These are phyloP conservation scores for Phataginus tetradactyla DNA, from an alignment of 2,797 vertebrate species.

Conservation along the genomic window DNA sequence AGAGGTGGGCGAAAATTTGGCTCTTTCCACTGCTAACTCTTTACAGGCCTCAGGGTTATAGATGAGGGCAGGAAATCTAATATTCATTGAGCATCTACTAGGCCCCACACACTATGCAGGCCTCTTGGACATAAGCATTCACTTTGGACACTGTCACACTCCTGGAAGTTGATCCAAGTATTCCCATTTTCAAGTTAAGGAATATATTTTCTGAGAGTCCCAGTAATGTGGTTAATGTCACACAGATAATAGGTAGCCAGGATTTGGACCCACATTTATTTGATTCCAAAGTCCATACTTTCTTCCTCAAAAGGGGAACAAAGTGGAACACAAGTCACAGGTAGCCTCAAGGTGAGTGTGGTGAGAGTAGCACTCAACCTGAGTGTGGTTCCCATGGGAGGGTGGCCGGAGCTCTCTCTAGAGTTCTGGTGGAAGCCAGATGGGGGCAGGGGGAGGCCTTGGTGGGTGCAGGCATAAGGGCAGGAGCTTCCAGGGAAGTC, in stretches of 20 bases:
- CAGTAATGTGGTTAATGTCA: not conserved
- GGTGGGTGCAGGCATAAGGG: not conserved
- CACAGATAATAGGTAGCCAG: not conserved
- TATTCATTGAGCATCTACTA: not conserved
- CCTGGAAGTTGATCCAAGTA: not conserved
- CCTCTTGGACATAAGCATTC: not conserved
- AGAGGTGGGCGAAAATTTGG: not conserved
- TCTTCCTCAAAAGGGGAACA: not conserved
- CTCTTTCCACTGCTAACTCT: not conserved
- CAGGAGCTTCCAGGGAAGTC: not conserved
- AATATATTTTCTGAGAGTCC: not conserved
- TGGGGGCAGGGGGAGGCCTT: not conserved
- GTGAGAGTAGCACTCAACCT: no score
- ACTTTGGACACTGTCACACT: not conserved
- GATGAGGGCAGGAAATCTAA: not conserved
- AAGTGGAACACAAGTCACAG: not conserved
- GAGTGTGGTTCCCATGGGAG: not conserved
- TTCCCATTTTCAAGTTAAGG: not conserved
- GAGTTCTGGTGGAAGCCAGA: not conserved
- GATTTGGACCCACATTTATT: not conserved
- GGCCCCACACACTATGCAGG: not conserved
- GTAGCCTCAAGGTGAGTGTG: not conserved
- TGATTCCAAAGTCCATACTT: not conserved
- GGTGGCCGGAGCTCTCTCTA: not conserved
- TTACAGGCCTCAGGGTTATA: not conserved